Base-by-base conservation (phyloP, 92 coral and sea anemone species). In the Heteractis magnifica region DNA sequence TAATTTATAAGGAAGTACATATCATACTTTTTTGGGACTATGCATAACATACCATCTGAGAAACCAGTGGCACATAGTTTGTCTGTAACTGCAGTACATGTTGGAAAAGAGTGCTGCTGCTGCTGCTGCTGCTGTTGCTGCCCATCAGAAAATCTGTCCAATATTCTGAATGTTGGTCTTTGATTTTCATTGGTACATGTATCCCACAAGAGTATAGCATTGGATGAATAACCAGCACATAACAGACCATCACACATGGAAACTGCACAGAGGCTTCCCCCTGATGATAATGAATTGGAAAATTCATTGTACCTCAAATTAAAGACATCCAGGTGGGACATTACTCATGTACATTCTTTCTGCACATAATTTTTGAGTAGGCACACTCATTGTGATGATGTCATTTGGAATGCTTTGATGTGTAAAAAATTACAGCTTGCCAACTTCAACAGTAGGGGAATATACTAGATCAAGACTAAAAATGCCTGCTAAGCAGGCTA, bases 191-290 rank as follows among this genome's bases (percentile, higher is more conserved):
- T 86, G 44, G 44, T 34, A 34, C 62, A 75, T 82, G 68, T 34
- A 34, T 94, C 89, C 98, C 98, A 95, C 20, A 94, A 62, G 79
- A 91, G 89, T 19, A 94, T 87, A 50, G 86, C 87, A 62, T 93
- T 92, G 86, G 89, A 90, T 49, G 98, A 94, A 84, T 95, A 95
- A 13, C 98, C 98, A 34, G 98, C 93, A 80, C 94, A 90, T 23
- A 95, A 34, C 6, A 88, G 85, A 76, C 86, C 81, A n/a, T 72
- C 84, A 68, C 77, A 83, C 52, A 84, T 49, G 10, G 93, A 82
- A 49, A 92, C 92, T 56, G 98, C 92, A 87, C 93, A 87, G 11
- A 95, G 82, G 12, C 90, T 84, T 55, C 98, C 98, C 76, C 98
- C 98, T 95, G 81, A 18, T 56, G 51, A 13, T 59, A 62, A 80